Conservation (phyloP, 2,113 vertebrate genomes). For the Hypanus sabinus region DNA sequence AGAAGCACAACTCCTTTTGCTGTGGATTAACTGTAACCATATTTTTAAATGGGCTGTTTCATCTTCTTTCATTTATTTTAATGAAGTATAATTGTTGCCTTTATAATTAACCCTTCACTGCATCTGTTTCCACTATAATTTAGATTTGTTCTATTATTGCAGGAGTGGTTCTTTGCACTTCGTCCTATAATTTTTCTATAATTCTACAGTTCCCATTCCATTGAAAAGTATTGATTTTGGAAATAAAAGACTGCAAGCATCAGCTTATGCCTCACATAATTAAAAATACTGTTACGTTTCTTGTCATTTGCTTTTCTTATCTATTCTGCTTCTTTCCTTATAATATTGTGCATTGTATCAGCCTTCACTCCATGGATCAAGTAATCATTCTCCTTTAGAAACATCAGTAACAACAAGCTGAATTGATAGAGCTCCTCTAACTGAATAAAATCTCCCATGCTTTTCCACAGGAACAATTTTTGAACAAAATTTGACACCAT, state of each 20-base stretch:
- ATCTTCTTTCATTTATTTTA: conserved; percentile 6
- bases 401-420: neutral
- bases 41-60: neutral
- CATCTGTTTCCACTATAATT: neutral
- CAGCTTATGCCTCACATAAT: neutral
- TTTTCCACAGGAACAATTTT: neutral
- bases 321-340: neutral
- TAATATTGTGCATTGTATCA: neutral
- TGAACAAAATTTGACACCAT: neutral
- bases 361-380: neutral
- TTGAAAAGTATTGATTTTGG: neutral
- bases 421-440: neutral
- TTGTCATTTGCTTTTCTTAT: neutral
- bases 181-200: too few species aligned
- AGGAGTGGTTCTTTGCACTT: neutral
- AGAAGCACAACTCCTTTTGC: neutral
- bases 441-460: neutral
- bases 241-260: neutral
- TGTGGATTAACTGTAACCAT: conserved; percentile 16
- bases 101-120: neutral
- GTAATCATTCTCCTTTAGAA: neutral
- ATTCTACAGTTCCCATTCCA: neutral
- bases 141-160: neutral
- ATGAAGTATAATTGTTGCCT: conserved; percentile 30
- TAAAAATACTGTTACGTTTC: neutral